A percentile compares a stretch with the other conserved stretches of the same genome.
Evolutionary conservation across 2,888 invertebrate species (phyloP).

Genomic region (Brachylomia viminalis): DNA sequence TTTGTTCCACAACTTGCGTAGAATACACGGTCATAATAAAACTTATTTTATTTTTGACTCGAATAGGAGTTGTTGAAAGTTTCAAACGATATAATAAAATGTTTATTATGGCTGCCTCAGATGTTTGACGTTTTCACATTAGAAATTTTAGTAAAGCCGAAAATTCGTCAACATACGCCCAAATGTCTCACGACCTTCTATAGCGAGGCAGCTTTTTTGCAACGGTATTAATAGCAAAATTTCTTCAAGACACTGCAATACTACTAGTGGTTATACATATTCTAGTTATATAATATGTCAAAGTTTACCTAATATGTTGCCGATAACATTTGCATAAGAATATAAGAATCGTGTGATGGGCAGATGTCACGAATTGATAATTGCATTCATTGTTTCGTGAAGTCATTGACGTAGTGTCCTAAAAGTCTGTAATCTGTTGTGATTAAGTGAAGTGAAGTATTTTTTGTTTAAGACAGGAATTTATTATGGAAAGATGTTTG

Average conservation of each 20-base stretch:
- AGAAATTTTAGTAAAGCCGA: conserved; percentile 12
- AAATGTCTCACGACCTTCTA: not conserved
- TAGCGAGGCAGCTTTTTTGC: not conserved
- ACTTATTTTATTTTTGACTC: too few relatives aligned
- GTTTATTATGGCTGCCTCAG: too few relatives aligned
- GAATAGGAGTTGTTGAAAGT: too few relatives aligned
- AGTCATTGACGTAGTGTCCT: conserved; percentile 22
- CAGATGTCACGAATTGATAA: conserved; percentile 48
- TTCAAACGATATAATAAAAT: too few relatives aligned
- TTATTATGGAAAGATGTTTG: not conserved
- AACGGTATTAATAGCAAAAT: conserved; percentile 9
- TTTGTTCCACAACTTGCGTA: too few relatives aligned
- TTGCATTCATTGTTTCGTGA: conserved; percentile 33
- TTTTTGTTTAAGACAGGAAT: not conserved
- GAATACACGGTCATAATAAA: too few relatives aligned
- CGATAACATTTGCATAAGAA: conserved; percentile 66
- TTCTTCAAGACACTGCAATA: not conserved
- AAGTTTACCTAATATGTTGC: conserved; percentile 69
- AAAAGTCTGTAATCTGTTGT: conserved; percentile 28
- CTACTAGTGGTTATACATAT: conserved; percentile 16
- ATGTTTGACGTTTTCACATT: conserved; percentile 19
- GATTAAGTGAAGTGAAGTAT: conserved; percentile 5
- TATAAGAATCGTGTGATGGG: conserved; percentile 56
- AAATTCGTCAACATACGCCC: not conserved
- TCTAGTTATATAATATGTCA: conserved; percentile 71